phyloP scores from a whole-genome alignment of 2,797 vertebrate species.

The Phoebastria nigripes region DNA sequence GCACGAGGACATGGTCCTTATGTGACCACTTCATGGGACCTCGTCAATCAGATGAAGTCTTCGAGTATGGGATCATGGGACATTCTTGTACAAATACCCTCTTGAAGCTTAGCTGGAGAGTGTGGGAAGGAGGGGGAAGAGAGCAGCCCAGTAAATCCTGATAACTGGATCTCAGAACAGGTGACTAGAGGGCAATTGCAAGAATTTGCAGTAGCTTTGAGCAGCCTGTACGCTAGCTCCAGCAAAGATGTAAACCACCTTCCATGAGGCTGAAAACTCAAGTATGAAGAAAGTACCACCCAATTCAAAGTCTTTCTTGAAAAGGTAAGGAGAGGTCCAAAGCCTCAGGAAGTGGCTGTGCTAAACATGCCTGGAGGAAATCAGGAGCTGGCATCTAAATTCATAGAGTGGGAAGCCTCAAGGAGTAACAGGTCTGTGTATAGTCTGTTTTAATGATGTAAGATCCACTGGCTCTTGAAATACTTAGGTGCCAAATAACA shows the following conservation, averaged over 20 bases:
- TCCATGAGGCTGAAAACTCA: background rate
- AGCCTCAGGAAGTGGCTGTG: background rate
- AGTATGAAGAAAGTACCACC: background rate
- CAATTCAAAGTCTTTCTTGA: background rate
- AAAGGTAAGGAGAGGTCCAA: background rate
- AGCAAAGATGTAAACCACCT: background rate
- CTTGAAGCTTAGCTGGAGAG: background rate
- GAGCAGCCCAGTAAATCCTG: background rate
- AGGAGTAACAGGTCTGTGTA: background rate
- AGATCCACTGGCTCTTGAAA: background rate
- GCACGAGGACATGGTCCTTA: rapidly evolving
- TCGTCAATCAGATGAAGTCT: background rate
- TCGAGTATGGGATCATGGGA: background rate
- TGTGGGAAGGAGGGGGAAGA: background rate
- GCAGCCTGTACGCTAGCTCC: background rate
- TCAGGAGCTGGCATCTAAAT: background rate
- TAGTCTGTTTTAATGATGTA: background rate
- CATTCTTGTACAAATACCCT: background rate
- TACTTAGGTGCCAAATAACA: background rate
- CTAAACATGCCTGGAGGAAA: background rate
- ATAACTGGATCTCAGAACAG: background rate
- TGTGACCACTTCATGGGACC: background rate
- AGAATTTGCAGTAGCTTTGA: background rate
- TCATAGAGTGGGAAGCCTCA: background rate
- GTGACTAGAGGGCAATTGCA: background rate